Base-by-base conservation (phyloP, 2,888 invertebrate species). In the Lasioglossum calceatum region DNA sequence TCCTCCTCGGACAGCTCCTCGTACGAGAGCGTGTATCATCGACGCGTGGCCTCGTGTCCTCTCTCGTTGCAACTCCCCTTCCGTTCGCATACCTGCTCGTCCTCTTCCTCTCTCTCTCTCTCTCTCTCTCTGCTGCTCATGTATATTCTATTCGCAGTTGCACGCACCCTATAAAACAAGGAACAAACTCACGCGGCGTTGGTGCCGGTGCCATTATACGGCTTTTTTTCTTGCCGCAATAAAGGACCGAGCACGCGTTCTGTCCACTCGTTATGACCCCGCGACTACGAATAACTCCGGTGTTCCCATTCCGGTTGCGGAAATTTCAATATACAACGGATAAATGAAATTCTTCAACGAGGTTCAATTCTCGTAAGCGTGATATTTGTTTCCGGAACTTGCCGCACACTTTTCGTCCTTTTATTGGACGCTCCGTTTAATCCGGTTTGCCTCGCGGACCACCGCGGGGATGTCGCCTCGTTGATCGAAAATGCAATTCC, bases 111-210 rank as follows among this genome's bases (percentile, higher is more conserved):
- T 27, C n/a, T 61, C 23, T 54, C n/a, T n/a, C 23, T 23, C 23
- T n/a, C 23, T n/a, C 12, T 27, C 61, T 27, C 14, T 61, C 0
- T 61, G 0, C 27, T 16, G 14, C 93, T 93, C 93, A 93, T 94
- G 92, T 93, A 93, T 94, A 94, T 94, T 94, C 93, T 91, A 93
- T 93, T 88, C 91, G 90, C 82, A 89, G 90, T 91, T 87, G 85
- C 92, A 90, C 92, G 91, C 92, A 91, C 92, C 89, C 92, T 85
- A 92, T 92, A 92, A 93, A 92, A 23, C 39, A 39, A 92, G 87
- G 90, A 91, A 72, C 93, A 93, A 91, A 91, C 64, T 73, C 47
- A 44, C 81, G 86, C 83, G 16, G 47, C 16, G 47, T 16, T 16
- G 16, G 16, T 14, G 75, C 50, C 50, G 50, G 50, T 23, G 27